These are phyloP conservation scores for Akabosia matsudoensis DNA, from an alignment of 1,140 invertebrate genomes.

Conservation along the genomic window DNA sequence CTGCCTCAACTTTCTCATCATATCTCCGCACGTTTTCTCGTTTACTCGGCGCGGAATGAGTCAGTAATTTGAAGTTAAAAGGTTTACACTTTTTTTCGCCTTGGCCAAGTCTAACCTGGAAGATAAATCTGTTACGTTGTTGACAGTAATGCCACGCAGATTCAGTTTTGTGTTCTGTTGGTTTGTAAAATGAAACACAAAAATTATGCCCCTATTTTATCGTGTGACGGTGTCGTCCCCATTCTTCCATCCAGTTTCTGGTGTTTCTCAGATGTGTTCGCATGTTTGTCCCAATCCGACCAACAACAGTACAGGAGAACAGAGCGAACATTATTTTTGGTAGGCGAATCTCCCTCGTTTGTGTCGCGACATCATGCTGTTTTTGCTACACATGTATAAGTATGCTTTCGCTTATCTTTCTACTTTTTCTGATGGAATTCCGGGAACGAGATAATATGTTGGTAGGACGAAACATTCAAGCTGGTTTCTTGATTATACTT, in stretches of 20 bases:
- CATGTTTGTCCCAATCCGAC: not conserved
- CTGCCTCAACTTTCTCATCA: not conserved
- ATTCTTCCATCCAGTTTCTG: not conserved
- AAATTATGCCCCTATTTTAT: not conserved
- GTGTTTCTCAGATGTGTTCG: not conserved
- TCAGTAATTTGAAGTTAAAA: constrained; percentile 25
- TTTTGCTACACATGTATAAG: not conserved
- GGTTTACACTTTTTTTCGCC: constrained; percentile 14
- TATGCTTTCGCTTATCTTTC: not conserved
- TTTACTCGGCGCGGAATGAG: constrained; percentile 21
- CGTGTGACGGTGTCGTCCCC: not conserved
- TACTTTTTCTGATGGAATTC: constrained; percentile 16
- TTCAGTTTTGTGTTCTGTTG: not conserved
- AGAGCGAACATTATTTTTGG: not conserved
- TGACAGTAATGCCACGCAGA: not conserved
- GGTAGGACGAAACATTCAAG: not conserved
- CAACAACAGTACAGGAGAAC: not conserved
- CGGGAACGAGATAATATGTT: not conserved
- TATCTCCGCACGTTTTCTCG: not conserved
- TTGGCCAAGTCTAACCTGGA: not conserved
- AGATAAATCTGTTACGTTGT: constrained; percentile 17
- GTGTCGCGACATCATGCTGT: no score
- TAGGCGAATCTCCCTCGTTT: constrained; percentile 15
- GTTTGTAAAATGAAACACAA: not conserved
- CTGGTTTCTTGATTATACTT: constrained; percentile 6